Conservation (phyloP, 2,113 vertebrate species). For the Rattus rattus region DNA sequence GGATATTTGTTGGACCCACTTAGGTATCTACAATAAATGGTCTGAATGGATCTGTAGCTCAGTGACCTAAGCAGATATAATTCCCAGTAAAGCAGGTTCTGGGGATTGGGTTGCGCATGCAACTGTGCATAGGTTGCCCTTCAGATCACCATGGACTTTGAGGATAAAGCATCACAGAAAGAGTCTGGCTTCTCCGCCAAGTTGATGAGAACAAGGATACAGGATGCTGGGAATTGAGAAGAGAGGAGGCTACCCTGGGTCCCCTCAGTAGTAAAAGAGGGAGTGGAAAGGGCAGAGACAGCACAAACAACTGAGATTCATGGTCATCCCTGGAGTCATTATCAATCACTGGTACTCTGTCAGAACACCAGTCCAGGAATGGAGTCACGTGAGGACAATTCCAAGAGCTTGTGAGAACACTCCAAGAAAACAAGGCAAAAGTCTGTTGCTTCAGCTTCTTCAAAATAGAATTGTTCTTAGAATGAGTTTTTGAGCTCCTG, state of each 20-base stretch:
- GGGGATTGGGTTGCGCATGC: background rate
- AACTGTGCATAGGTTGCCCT: background rate
- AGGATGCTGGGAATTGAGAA: background rate
- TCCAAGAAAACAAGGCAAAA: background rate
- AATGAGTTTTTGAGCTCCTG: background rate
- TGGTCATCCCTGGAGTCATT: background rate
- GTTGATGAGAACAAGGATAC: background rate
- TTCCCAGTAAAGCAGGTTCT: background rate
- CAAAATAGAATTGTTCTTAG: background rate
- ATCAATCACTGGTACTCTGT: background rate
- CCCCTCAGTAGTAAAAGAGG: background rate
- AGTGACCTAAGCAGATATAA: background rate
- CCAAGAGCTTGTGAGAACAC: background rate
- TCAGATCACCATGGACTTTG: background rate
- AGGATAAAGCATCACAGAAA: background rate
- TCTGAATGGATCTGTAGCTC: background rate
- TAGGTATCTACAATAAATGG: background rate
- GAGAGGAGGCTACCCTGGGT: background rate
- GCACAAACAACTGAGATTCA: constrained; percentile 26
- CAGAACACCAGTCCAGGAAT: background rate
- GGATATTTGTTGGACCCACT: background rate
- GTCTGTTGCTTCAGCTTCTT: background rate
- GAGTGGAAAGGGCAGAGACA: background rate
- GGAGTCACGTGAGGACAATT: background rate
- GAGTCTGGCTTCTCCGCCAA: background rate